Percentiles rank a stretch among this genome's conserved stretches.
phyloP scores from a whole-genome alignment of 2,888 invertebrate species.

The Sphecodes monilicornis region DNA sequence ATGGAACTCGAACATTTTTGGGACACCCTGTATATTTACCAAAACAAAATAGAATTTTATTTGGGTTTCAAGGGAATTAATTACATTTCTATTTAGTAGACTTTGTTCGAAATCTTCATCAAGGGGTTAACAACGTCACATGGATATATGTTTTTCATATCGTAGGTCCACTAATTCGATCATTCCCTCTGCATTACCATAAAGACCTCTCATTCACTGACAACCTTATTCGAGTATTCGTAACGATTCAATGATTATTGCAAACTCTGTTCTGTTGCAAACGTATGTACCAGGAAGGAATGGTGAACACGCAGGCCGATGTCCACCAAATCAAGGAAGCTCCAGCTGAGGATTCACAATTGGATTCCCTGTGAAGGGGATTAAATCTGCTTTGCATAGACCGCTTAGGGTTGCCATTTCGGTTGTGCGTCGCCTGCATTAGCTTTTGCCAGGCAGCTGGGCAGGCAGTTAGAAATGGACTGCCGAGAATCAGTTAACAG shows the following conservation, averaged over 20 bases:
- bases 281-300: background rate
- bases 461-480: constrained; percentile 23
- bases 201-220: background rate
- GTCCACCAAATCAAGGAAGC: background rate
- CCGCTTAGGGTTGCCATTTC: constrained; percentile 29
- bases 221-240: background rate
- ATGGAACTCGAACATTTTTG: too few species aligned
- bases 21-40: too few species aligned
- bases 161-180: background rate
- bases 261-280: background rate
- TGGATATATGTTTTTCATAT: too few species aligned
- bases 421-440: constrained; percentile 34
- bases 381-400: constrained; percentile 1
- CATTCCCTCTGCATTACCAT: background rate
- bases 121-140: too few species aligned
- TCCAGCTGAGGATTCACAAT: constrained; percentile 33
- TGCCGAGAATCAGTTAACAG: constrained; percentile 31
- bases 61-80: too few species aligned
- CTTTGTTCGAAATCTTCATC: too few species aligned
- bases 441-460: background rate
- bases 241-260: background rate
- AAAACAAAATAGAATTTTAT: too few species aligned
- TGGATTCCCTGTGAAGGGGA: constrained; percentile 21
- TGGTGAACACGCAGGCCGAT: background rate
- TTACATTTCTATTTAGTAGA: too few species aligned